Base-by-base conservation (phyloP, 2,888 invertebrate species). In the Amphipyra tragopoginis region DNA sequence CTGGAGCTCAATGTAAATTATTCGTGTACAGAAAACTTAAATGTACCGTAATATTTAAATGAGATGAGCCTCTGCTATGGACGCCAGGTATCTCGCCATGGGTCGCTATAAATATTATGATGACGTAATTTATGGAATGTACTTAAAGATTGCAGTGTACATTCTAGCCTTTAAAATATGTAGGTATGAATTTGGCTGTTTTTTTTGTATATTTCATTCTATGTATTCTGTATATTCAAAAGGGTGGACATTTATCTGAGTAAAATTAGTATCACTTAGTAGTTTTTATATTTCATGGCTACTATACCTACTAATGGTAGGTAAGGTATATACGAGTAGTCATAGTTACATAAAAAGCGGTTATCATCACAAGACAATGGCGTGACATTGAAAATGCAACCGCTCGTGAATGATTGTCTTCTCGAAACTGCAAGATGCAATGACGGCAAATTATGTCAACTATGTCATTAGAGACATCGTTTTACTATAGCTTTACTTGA, bases 341-440 rank as follows among this genome's bases (percentile, higher is more conserved):
- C 26, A 64, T 54, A 26, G 56, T 53, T 48, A 62, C 38, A 57
- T 71, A 62, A 85, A 82, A 81, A 80, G 55, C 56, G 49, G 61
- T 75, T 72, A 75, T 79, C 79, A 79, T 83, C 74, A 74, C 72
- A 71, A 84, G 79, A 90, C 90, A 91, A 90, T 90, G 74, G 85
- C 74, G 62, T 87, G 91, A 83, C 92, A 90, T 91, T 93, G 92
- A 87, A 83, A 86, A 85, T 87, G 87, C 90, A 90, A 81, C 83
- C 77, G 77, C 69, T 82, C 67, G 76, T 77, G 66, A 72, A 78
- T 77, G 74, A 83, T 83, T 80, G 74, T 75, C 61, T 71, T 64
- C 68, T 73, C 56, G 58, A 70, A 76, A 79, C 70, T 78, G 83
- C 80, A 81, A 82, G 74, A 79, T 82, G 82, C 81, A 79, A 79